phyloP scores from a whole-genome alignment of 2,113 vertebrate species.

The Hydrochoerus hydrochaeris region DNA sequence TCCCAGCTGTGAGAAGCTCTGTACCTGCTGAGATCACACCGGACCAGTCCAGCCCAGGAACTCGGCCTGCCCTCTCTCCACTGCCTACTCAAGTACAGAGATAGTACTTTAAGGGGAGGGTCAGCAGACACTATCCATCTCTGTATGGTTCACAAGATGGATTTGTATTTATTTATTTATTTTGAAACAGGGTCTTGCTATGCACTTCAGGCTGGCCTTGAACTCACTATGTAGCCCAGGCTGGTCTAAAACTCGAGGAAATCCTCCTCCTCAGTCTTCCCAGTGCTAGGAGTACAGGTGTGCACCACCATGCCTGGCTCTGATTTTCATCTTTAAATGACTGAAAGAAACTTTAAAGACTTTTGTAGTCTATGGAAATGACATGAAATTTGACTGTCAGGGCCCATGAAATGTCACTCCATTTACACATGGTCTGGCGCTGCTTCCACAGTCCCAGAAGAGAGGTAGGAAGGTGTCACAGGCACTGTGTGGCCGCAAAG shows the following conservation, averaged over 20 bases:
- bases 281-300: background rate
- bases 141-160: background rate
- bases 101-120: background rate
- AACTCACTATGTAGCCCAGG: background rate
- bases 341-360: background rate
- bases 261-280: background rate
- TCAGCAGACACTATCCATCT: background rate
- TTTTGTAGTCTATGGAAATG: background rate
- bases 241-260: background rate
- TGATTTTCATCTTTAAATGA: background rate
- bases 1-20: background rate
- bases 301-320: background rate
- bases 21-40: background rate
- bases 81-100: background rate
- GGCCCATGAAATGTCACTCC: background rate
- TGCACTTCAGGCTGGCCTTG: background rate
- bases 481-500: background rate
- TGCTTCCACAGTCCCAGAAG: background rate
- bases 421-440: background rate
- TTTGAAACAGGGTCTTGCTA: background rate
- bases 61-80: background rate
- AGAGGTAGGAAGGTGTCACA: background rate
- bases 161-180: background rate
- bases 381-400: background rate
- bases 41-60: background rate